Conservation (phyloP, 2,888 invertebrate species). For the Hypomecis atomaria region DNA sequence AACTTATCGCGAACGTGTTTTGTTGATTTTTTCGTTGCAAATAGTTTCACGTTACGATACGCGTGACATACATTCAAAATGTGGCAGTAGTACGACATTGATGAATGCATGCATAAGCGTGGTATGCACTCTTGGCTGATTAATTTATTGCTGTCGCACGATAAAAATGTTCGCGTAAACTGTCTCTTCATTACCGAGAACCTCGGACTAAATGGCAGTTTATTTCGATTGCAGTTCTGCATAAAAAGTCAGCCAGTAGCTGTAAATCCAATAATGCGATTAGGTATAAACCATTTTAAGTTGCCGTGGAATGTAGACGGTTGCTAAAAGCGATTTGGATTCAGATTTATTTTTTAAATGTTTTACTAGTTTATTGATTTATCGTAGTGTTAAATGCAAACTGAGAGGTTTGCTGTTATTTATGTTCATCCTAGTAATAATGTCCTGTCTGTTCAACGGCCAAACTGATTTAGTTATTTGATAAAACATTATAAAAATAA, state of each 20-base stretch:
- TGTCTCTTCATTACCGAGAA: conserved; percentile 26
- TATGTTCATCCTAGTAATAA: background rate
- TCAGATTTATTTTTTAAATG: background rate
- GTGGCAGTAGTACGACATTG: conserved; percentile 37
- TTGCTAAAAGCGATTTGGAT: conserved; percentile 17
- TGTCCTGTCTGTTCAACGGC: background rate
- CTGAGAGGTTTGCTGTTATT: background rate
- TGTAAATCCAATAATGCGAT: conserved; percentile 55
- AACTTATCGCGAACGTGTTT: conserved; percentile 37
- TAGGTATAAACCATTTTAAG: conserved; percentile 48
- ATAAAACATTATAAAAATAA: no score
- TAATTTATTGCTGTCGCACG: conserved; percentile 19
- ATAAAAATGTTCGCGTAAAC: conserved; percentile 20
- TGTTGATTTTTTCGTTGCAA: conserved; percentile 36
- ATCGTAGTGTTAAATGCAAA: no score
- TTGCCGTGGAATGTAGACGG: conserved; percentile 46
- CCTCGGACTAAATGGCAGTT: conserved; percentile 34
- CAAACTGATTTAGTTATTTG: no score
- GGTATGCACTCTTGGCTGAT: conserved; percentile 16
- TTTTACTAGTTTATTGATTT: background rate
- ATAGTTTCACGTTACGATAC: conserved; percentile 41
- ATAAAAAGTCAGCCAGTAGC: conserved; percentile 42
- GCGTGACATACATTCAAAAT: conserved; percentile 42
- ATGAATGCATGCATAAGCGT: conserved; percentile 16
- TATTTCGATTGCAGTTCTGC: conserved; percentile 31